phyloP scores from a whole-genome alignment of 2,797 vertebrate genomes.

The Kryptolebias ocellatus region DNA sequence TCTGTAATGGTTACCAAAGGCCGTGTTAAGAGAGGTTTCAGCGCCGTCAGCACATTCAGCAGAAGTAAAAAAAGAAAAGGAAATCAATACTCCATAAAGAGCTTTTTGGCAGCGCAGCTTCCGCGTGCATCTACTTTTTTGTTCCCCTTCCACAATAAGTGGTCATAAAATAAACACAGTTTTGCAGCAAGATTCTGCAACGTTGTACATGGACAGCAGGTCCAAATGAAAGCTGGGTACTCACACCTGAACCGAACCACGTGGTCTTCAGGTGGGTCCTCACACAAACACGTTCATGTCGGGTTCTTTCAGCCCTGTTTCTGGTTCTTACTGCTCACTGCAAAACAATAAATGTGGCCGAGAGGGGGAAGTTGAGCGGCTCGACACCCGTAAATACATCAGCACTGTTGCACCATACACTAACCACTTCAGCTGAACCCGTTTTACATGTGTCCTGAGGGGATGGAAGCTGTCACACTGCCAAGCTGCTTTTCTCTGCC shows the following conservation, averaged over 20 bases:
- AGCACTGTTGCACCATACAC: constrained; percentile 1
- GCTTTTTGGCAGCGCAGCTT: neutral
- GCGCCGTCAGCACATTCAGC: constrained; percentile 17
- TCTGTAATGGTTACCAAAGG: constrained; percentile 35
- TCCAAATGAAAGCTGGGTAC: neutral
- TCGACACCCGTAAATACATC: constrained; percentile 2
- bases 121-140: neutral
- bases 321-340: constrained; percentile 4
- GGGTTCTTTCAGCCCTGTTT: neutral
- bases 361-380: constrained; percentile 18
- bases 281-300: neutral
- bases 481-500: neutral
- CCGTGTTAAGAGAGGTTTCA: constrained; percentile 7
- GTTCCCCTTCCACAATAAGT: neutral
- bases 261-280: neutral
- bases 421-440: constrained; percentile 1
- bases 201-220: neutral
- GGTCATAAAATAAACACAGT: neutral
- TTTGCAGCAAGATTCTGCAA: constrained; percentile 1
- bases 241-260: no score
- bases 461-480: neutral
- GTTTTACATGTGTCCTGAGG: neutral
- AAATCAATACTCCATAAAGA: neutral
- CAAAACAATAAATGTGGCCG: neutral
- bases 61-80: neutral